Evolutionary conservation across 2,888 invertebrate species (phyloP).

Genomic region (Ophioninae sp.): DNA sequence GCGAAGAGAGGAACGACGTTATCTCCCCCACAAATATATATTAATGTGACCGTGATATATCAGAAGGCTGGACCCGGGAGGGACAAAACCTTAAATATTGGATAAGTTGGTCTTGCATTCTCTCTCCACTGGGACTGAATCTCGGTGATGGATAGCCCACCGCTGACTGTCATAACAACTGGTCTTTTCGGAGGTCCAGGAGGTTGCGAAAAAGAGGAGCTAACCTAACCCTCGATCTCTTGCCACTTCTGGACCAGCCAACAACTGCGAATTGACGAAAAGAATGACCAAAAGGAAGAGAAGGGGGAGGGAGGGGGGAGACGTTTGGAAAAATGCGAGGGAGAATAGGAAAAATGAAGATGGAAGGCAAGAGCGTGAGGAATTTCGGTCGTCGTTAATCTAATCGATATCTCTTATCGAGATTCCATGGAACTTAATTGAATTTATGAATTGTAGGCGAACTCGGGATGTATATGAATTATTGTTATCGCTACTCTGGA

Average conservation of each 20-base stretch:
- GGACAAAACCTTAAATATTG: constrained; percentile 81
- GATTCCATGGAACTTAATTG: constrained; percentile 47
- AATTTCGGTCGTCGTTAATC: constrained; percentile 44
- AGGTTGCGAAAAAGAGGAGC: constrained; percentile 44
- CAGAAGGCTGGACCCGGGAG: constrained; percentile 75
- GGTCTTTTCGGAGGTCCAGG: constrained; percentile 53
- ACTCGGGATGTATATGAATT: constrained; percentile 15
- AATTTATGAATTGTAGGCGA: constrained; percentile 47
- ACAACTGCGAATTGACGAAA: neutral
- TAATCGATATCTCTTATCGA: constrained; percentile 54
- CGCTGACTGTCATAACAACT: constrained; percentile 81
- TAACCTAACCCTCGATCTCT: constrained; percentile 35
- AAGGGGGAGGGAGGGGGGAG: constrained; percentile 3
- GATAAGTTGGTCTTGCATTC: constrained; percentile 76
- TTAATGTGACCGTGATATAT: constrained; percentile 81
- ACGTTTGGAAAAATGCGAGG: neutral
- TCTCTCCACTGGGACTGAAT: constrained; percentile 78
- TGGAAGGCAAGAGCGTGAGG: constrained; percentile 15
- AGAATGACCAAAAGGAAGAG: neutral
- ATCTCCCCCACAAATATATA: constrained; percentile 80
- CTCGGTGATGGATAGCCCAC: constrained; percentile 79
- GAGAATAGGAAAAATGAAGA: constrained; percentile 17
- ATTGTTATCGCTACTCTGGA: constrained; percentile 13
- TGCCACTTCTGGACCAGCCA: constrained; percentile 17
- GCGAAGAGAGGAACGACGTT: constrained; percentile 69